Percentiles rank a stretch among this genome's conserved stretches.
Evolutionary conservation across 2,888 invertebrate genomes (phyloP).

Genomic region (Sinhomidia bicolor): DNA sequence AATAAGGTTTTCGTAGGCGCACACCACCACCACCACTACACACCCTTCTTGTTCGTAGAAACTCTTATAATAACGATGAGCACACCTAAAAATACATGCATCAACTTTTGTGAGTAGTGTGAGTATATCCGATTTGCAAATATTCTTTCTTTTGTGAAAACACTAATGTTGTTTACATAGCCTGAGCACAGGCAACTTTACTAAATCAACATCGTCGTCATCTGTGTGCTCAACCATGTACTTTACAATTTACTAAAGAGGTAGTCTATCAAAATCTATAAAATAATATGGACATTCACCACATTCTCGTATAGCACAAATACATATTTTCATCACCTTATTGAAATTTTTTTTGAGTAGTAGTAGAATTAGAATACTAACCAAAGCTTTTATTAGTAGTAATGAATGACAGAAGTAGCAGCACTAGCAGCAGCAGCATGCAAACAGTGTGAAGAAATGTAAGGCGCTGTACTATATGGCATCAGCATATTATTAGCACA

Average conservation of each 20-base stretch:
- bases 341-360: constrained; percentile 30
- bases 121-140: constrained; percentile 5
- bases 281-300: too few species aligned
- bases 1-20: too few species aligned
- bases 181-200: constrained; percentile 5
- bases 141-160: background rate
- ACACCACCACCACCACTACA: too few species aligned
- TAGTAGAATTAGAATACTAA: too few species aligned
- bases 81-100: too few species aligned
- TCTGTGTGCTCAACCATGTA: background rate
- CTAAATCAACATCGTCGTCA: background rate
- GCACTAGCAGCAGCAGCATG: too few species aligned
- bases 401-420: too few species aligned
- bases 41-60: too few species aligned
- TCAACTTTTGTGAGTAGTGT: background rate
- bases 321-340: constrained; percentile 33
- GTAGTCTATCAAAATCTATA: background rate
- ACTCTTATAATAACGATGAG: too few species aligned
- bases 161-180: constrained; percentile 15
- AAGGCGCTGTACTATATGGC: constrained; percentile 9
- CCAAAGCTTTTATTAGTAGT: constrained; percentile 38
- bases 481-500: too few species aligned
- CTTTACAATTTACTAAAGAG: background rate
- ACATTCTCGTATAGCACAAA: too few species aligned
- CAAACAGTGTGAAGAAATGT: background rate